Percentiles rank a stretch among this genome's conserved stretches.
phyloP scores from a whole-genome alignment of 2,797 vertebrate species.

The Notolabrus celidotus region DNA sequence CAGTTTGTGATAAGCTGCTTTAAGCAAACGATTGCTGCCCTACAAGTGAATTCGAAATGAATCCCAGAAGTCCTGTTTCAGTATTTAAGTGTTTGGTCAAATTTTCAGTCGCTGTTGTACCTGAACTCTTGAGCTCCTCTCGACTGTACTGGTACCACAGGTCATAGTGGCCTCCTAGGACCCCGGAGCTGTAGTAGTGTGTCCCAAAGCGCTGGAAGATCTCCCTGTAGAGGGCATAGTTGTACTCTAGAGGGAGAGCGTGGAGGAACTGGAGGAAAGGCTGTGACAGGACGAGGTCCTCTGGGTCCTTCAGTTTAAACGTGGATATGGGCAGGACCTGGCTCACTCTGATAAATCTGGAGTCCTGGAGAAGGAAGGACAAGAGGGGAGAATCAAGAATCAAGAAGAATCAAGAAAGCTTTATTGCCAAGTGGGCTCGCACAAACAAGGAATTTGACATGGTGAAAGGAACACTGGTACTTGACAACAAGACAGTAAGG shows the following conservation, averaged over 20 bases:
- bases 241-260: conserved; percentile 92
- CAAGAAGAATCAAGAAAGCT: no score
- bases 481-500: no score
- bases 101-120: conserved; percentile 69
- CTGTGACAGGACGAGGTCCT: conserved; percentile 87
- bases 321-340: conserved; percentile 90
- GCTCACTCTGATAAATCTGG: conserved; percentile 90
- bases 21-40: no score
- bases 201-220: conserved; percentile 95
- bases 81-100: no score
- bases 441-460: no score
- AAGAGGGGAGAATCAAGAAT: no score
- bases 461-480: no score
- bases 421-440: no score
- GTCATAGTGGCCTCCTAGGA: conserved; percentile 93
- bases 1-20: no score
- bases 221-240: conserved; percentile 91
- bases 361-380: conserved; percentile 82
- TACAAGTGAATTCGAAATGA: no score
- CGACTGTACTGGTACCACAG: conserved; percentile 93
- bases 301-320: conserved; percentile 85
- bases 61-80: no score
- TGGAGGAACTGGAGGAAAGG: conserved; percentile 90
- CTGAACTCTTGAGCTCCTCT: conserved; percentile 87
- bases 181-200: conserved; percentile 92